Base-by-base conservation (phyloP, 2,113 vertebrate genomes). In the Ptychochromis oligacanthus region DNA sequence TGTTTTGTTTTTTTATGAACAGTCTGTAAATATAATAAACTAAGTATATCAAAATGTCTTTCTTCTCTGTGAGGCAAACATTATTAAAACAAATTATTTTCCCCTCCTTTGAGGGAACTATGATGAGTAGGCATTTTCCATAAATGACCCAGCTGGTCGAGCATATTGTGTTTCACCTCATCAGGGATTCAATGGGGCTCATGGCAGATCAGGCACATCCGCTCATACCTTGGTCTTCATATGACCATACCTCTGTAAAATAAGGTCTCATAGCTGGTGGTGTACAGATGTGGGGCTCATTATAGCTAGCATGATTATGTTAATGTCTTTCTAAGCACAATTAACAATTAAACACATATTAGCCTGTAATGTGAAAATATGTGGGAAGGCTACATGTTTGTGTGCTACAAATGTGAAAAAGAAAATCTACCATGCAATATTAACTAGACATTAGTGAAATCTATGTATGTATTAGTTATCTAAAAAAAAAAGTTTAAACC, bases 101-200 rank as follows among this genome's bases (percentile, higher is more conserved):
- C 20, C 24, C 54, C 36, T 80, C 52, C 58, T 81, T 82, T 67
- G 58, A 64, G 76, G 58, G 9, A 7, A 76, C 80, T 61, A 77
- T 80, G 86, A 88, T 94, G 92, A 94, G 62, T 88, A 86, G 91
- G 88, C 92, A 89, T 79, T 83, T 92, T 92, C 81, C 80, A 90
- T 85, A 92, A 94, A 91, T 83, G 90, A 86, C 91, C 87, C 94
- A 93, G 92, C 92, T 94, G 92, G 81, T 88, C 0, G 62, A 88
- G 80, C 91, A 92, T 93, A 93, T 94, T 93, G 91, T 82, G 91
- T 89, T 90, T 91, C 61, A 74, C 88, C 83, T 91, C 91, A 92
- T 93, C 82, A 84, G 90, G 85, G 74, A 91, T 88, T 92, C 87
- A 87, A 87, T 86, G 79, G 79, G 81, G 67, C 86, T 81, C 90